Evolutionary conservation across 2,113 vertebrate species (phyloP).

Genomic region (Phrynocephalus versicolor): DNA sequence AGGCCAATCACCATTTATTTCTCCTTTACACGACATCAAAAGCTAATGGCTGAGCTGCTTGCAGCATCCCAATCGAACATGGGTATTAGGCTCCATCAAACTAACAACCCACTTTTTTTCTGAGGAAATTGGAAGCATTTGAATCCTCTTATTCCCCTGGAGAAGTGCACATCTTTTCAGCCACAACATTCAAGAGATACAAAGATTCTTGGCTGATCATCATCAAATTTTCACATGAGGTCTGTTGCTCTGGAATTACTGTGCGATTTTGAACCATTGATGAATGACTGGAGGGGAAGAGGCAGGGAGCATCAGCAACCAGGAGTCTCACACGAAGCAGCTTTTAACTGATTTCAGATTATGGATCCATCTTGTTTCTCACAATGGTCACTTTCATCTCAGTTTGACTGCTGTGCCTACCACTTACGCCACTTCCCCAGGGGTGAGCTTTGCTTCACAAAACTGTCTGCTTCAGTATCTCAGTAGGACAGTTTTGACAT

Average conservation of each 20-base stretch:
- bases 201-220: not conserved
- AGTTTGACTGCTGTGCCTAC: not conserved
- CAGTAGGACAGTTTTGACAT: not conserved
- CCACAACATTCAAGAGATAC: not conserved
- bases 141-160: not conserved
- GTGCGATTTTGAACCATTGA: not conserved
- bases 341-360: not conserved
- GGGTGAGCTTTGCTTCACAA: not conserved
- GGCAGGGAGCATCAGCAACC: too few species aligned
- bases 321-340: not conserved
- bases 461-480: not conserved
- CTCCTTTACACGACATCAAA: not conserved
- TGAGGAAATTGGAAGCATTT: not conserved
- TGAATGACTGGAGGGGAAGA: not conserved
- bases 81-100: conserved; percentile 2
- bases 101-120: not conserved
- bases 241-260: not conserved
- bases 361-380: not conserved
- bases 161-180: conserved; percentile 4
- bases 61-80: not conserved
- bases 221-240: not conserved
- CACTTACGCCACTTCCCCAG: not conserved
- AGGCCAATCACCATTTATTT: not conserved
- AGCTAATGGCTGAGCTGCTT: not conserved
- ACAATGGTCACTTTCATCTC: not conserved